Evolutionary conservation across 2,797 vertebrate species (phyloP).

Genomic region (Vireo griseus): DNA sequence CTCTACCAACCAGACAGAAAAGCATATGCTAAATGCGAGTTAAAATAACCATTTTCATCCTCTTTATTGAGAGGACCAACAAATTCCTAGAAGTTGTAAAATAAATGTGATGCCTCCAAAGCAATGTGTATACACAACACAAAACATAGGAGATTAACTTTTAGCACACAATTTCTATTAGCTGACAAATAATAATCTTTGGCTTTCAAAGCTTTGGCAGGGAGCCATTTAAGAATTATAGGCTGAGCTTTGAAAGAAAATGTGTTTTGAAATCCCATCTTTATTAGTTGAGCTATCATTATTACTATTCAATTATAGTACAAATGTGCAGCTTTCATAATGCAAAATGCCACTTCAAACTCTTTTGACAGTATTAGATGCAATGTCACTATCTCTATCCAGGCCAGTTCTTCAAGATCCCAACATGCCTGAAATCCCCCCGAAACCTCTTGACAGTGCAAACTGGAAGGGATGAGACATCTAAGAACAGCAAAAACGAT

Average conservation of each 20-base stretch:
- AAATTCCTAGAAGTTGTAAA: neutral
- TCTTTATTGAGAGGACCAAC: neutral
- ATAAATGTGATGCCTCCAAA: neutral
- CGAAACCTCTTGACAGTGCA: neutral
- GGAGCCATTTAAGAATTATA: constrained; percentile 36
- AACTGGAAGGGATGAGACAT: neutral
- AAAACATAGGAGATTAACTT: constrained; percentile 18
- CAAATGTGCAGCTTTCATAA: neutral
- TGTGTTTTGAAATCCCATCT: neutral
- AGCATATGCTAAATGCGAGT: neutral
- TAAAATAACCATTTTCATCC: neutral
- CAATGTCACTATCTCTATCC: neutral
- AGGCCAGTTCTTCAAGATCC: neutral
- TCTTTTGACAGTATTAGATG: neutral
- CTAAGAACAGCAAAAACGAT: neutral
- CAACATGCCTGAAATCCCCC: neutral
- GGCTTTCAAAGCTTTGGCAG: constrained; percentile 20
- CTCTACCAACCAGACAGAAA: neutral
- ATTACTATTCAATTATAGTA: neutral
- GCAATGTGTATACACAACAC: neutral
- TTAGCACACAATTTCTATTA: constrained; percentile 11
- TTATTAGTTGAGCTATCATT: constrained; percentile 22
- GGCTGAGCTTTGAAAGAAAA: neutral
- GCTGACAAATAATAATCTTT: constrained; percentile 21
- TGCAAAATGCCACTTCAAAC: neutral